Evolutionary conservation across 2,797 vertebrate species (phyloP).

Genomic region (Enteromius unitaeniatus): DNA sequence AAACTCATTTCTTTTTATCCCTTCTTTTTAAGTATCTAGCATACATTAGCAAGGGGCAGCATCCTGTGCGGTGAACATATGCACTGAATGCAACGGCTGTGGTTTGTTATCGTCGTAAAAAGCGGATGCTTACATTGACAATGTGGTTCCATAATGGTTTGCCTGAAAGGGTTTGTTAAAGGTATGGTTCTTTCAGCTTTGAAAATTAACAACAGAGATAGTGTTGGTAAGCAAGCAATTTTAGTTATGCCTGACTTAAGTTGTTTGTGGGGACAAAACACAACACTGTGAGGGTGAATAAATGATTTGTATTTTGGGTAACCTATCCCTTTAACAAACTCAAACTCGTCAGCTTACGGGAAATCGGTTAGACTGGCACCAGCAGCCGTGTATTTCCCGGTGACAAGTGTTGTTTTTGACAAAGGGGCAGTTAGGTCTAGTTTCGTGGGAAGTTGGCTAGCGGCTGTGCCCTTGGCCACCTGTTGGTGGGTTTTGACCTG

Average conservation of each 20-base stretch:
- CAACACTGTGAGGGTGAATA: background rate
- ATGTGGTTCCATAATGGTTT: background rate
- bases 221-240: background rate
- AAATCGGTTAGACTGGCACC: background rate
- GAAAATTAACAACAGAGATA: background rate
- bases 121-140: background rate
- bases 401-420: conserved; percentile 27
- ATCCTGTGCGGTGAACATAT: conserved; percentile 13
- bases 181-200: background rate
- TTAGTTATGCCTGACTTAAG: background rate
- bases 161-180: conserved; percentile 1
- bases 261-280: background rate
- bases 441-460: conserved; percentile 9
- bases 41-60: background rate
- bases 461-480: conserved; percentile 7
- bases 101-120: background rate
- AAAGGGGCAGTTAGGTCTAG: conserved; percentile 13
- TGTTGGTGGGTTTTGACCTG: conserved; percentile 15
- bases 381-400: background rate
- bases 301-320: background rate
- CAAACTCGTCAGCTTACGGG: background rate
- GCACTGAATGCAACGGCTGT: background rate
- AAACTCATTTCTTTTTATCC: conserved; percentile 14
- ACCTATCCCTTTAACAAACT: background rate
- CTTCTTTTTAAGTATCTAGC: background rate